Evolutionary conservation across 2,888 invertebrate species (phyloP), one percentile per base, ranked within the genome.

Genomic region (Pantelozetes paolii): DNA sequence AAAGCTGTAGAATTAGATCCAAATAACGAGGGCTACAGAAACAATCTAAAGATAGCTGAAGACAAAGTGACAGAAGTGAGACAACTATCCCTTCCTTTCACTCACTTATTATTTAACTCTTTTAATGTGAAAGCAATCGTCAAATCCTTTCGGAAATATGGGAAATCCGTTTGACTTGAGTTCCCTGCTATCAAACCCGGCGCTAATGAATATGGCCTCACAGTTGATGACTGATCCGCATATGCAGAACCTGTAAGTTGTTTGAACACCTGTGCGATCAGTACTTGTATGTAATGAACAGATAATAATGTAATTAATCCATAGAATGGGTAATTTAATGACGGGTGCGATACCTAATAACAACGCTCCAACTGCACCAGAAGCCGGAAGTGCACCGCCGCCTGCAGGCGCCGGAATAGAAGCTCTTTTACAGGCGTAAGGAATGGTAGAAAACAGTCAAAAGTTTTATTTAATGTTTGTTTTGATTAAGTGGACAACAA

Each of bases 1-100:
- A 91, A 90, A 79, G 98, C 98, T 1, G 84, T 92, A 48, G 89
- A 91, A 81, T 84, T 96, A 77, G 98, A 99, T 80, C 96, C 98
- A 0, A 89, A 89, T 59, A 98, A 97, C 83, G 90, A 91, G 77
- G 91, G 91, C 79, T 95, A 94, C 82, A 87, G 88, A 77, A 90
- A 89, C 81, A 96, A 96, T 84, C 83, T 96, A 77, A 88, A 88
- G 79, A 86, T 94, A 57, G 89, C 93, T 0, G 90, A 93, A 80
- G 90, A 92, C 80, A 85, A 85, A 78, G 77, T 84, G 40, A 70
- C 74, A 28, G 75, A 75, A 74, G 36, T 36, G n/a, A 62, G 62
- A 9, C 30, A 62, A 20, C 9, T 20, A 3, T 20, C 2, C n/a
- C 8, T 54, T 2, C 15, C 1, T 26, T 54, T 23, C 15, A 45